Evolutionary conservation across 2,797 vertebrate genomes (phyloP).

Genomic region (Anolis apletophallus): DNA sequence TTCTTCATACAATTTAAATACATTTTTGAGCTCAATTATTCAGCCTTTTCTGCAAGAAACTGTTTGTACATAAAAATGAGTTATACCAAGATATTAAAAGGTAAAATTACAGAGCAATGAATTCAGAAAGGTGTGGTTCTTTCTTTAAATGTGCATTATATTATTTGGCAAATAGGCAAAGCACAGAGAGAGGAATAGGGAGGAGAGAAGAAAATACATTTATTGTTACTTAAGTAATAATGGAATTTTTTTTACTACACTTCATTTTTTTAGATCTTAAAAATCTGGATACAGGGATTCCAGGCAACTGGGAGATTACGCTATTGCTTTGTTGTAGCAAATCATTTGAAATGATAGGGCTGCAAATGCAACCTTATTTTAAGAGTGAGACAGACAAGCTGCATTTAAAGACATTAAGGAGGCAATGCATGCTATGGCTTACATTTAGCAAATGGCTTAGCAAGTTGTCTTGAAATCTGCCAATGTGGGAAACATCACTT

Average conservation of each 20-base stretch:
- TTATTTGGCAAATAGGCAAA: slow-evolving; percentile 55
- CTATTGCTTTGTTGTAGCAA: too few species aligned
- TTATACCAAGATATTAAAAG: slow-evolving; percentile 59
- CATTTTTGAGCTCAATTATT: slow-evolving; percentile 61
- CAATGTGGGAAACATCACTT: too few species aligned
- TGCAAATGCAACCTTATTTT: too few species aligned
- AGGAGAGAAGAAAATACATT: slow-evolving; percentile 57
- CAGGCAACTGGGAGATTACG: too few species aligned
- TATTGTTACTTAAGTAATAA: slow-evolving; percentile 20
- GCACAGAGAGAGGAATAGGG: slow-evolving; percentile 49
- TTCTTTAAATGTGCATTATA: slow-evolving; percentile 64
- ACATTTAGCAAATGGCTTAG: too few species aligned
- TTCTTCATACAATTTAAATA: slow-evolving; percentile 43
- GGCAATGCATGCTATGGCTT: too few species aligned
- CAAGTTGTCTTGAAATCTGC: too few species aligned
- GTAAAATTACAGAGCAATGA: slow-evolving; percentile 47
- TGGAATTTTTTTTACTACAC: slow-evolving; percentile 52
- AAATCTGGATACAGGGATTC: too few species aligned
- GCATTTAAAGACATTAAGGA: too few species aligned
- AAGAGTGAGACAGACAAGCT: too few species aligned
- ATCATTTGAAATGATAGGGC: too few species aligned
- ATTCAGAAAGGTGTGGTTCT: slow-evolving; percentile 53
- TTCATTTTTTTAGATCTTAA: slow-evolving; percentile 30
- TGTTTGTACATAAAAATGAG: slow-evolving; percentile 42
- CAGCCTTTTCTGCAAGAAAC: slow-evolving; percentile 51